phyloP scores from a whole-genome alignment of 2,113 vertebrate genomes.

The Nansenia antarctica region DNA sequence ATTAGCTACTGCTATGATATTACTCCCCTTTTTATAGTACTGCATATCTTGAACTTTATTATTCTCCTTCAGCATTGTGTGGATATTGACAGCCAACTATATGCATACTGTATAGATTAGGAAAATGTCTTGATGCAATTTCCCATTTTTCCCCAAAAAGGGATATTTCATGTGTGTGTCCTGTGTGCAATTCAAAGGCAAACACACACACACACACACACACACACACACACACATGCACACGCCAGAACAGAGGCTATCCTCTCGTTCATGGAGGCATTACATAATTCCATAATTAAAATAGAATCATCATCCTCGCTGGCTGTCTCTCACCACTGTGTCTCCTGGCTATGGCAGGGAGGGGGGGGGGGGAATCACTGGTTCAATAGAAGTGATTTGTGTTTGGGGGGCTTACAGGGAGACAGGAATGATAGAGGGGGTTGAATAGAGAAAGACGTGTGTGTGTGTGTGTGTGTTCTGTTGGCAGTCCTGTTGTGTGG shows the following conservation, averaged over 20 bases:
- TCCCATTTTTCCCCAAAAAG: background rate
- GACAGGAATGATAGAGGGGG: background rate
- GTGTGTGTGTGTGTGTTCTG: background rate
- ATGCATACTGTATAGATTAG: background rate
- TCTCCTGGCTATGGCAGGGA: conserved; percentile 38
- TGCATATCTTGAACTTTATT: background rate
- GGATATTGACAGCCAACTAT: background rate
- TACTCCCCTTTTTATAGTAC: background rate
- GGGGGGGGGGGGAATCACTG: conserved; percentile 36
- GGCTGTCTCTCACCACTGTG: conserved; percentile 17
- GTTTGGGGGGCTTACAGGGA: background rate
- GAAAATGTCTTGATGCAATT: background rate
- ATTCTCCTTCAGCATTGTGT: too few species aligned
- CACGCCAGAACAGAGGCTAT: background rate
- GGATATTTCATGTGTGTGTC: background rate
- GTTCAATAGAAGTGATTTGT: conserved; percentile 31
- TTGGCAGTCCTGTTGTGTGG: conserved; percentile 16
- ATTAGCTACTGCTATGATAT: background rate
- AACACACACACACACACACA: too few species aligned
- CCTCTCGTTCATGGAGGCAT: conserved; percentile 34
- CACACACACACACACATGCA: too few species aligned
- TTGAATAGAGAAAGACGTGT: conserved; percentile 2
- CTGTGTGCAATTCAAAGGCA: background rate
- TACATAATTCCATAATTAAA: conserved; percentile 63
- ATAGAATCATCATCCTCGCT: conserved; percentile 32